phyloP scores from a whole-genome alignment of 1,140 invertebrate genomes.

The Drosophila nebulosa region DNA sequence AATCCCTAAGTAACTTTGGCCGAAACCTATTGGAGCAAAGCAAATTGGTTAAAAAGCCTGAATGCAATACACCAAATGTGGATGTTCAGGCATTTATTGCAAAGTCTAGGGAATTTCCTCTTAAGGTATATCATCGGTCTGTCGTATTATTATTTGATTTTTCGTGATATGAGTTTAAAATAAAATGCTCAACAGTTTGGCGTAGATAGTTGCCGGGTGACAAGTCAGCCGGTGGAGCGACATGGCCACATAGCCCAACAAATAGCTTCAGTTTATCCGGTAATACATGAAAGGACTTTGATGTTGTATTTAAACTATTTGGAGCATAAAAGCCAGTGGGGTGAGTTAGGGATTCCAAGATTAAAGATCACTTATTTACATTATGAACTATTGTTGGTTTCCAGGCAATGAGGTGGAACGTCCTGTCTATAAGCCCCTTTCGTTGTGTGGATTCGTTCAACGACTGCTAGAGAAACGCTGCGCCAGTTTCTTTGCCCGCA shows the following conservation, averaged over 20 bases:
- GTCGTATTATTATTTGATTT: background rate
- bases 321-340: slow-evolving; percentile 68
- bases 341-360: slow-evolving; percentile 29
- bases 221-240: slow-evolving; percentile 22
- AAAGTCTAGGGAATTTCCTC: background rate
- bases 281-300: slow-evolving; percentile 72
- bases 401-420: slow-evolving; percentile 59
- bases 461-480: slow-evolving; percentile 83
- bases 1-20: background rate
- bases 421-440: slow-evolving; percentile 48
- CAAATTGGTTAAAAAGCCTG: background rate
- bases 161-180: background rate
- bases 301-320: slow-evolving; percentile 63
- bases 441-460: slow-evolving; percentile 81
- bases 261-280: slow-evolving; percentile 60
- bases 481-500: slow-evolving; percentile 80
- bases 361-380: background rate
- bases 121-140: too few species aligned
- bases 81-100: background rate
- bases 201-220: slow-evolving; percentile 47
- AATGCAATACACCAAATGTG: background rate
- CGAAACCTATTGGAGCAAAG: background rate
- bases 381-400: background rate
- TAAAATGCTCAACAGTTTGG: slow-evolving; percentile 31
- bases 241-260: slow-evolving; percentile 21